Evolutionary conservation across 2,888 invertebrate species (phyloP).

Genomic region (Tenthredo notha): DNA sequence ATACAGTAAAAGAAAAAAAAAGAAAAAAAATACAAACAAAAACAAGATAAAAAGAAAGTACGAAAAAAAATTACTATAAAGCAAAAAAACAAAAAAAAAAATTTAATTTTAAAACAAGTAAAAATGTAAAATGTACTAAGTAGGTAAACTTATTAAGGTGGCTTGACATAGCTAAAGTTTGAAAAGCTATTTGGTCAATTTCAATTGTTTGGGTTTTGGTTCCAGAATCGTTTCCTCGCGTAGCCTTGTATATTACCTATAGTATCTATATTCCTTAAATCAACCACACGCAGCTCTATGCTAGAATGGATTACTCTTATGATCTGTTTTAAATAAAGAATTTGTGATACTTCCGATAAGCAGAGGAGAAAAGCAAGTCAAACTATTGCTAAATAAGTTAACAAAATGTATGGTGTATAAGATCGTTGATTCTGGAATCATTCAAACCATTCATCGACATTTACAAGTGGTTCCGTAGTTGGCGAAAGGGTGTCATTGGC

Average conservation of each 20-base stretch:
- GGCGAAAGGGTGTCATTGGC: conserved; percentile 29
- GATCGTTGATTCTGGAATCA: conserved; percentile 45
- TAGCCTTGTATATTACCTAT: conserved; percentile 11
- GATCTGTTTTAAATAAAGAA: background rate
- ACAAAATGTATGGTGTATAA: background rate
- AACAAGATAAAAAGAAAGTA: conserved; percentile 31
- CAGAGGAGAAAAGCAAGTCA: background rate
- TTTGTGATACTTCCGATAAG: background rate
- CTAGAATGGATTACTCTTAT: background rate
- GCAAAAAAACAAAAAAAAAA: conserved; percentile 31
- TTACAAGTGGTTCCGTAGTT: conserved; percentile 45
- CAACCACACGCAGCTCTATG: background rate
- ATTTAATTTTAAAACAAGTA: conserved; percentile 44
- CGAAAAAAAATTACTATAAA: conserved; percentile 23
- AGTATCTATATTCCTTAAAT: conserved; percentile 2
- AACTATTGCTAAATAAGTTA: background rate
- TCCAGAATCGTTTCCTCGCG: conserved; percentile 35
- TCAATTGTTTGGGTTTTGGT: conserved; percentile 24
- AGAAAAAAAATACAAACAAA: conserved; percentile 25
- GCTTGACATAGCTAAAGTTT: conserved; percentile 53
- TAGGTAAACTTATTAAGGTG: conserved; percentile 54
- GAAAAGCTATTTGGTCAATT: conserved; percentile 27
- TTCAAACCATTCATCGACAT: conserved; percentile 34
- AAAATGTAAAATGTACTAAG: conserved; percentile 46
- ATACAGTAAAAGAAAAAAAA: background rate